Conservation (phyloP, 2,888 invertebrate species). For the Dermolepida albohirtum region DNA sequence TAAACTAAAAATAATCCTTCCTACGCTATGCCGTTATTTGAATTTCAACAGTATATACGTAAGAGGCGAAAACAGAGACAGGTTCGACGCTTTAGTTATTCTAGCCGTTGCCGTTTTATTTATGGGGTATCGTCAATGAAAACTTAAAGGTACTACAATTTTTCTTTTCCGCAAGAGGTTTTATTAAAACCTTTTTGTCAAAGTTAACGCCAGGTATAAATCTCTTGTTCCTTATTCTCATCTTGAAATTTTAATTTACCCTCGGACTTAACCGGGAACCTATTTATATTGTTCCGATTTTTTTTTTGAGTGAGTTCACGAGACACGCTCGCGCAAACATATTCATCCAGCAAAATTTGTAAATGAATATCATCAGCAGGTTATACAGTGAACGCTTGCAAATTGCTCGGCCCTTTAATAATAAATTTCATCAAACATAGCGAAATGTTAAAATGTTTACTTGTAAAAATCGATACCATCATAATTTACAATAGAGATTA, state of each 20-base stretch:
- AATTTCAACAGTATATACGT: too few species aligned
- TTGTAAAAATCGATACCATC: slow-evolving; percentile 9
- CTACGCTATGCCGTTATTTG: too few species aligned
- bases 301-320: neutral
- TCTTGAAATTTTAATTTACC: slow-evolving; percentile 26
- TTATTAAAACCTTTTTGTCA: slow-evolving; percentile 28
- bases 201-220: slow-evolving; percentile 24
- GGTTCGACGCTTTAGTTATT: slow-evolving; percentile 6
- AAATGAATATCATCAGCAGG: neutral
- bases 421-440: slow-evolving; percentile 28
- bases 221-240: slow-evolving; percentile 21
- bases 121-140: slow-evolving; percentile 26
- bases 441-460: slow-evolving; percentile 12
- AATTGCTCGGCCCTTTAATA: slow-evolving; percentile 6
- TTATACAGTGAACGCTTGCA: neutral
- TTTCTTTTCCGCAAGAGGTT: slow-evolving; percentile 22
- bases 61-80: too few species aligned
- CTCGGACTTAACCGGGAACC: slow-evolving; percentile 20
- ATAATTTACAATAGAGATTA: slow-evolving; percentile 16
- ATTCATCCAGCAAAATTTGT: slow-evolving; percentile 1
- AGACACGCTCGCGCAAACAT: neutral
- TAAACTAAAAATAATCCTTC: too few species aligned
- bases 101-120: slow-evolving; percentile 9
- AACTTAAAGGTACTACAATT: slow-evolving; percentile 18
- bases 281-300: slow-evolving; percentile 17